Conservation (phyloP, 1,140 invertebrate species). For the Drosophila suzukii region DNA sequence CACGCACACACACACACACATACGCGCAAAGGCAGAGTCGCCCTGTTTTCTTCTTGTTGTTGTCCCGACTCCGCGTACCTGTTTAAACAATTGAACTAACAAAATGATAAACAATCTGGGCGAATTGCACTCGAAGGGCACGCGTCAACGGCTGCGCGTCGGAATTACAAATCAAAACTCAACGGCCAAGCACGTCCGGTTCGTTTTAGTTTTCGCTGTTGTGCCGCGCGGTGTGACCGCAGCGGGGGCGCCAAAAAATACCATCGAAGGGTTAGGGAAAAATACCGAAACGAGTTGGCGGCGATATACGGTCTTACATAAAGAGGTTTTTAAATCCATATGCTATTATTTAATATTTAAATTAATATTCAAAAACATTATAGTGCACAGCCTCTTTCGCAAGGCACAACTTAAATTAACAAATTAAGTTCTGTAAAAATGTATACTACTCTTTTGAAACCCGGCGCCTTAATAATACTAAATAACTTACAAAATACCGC, state of each 20-base stretch:
- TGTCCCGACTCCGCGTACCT: background rate
- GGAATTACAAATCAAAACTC: constrained; percentile 57
- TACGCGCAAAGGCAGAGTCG: constrained; percentile 30
- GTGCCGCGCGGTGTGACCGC: constrained; percentile 31
- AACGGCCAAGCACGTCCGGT: constrained; percentile 71
- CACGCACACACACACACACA: constrained; percentile 24
- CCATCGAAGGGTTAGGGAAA: background rate
- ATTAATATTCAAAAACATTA: too few species aligned
- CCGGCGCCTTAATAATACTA: too few species aligned
- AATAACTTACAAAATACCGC: background rate
- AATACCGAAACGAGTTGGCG: background rate
- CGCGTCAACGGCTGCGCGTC: constrained; percentile 60
- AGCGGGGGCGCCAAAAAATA: constrained; percentile 1
- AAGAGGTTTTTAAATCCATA: background rate
- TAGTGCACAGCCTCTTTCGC: too few species aligned
- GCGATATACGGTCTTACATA: background rate
- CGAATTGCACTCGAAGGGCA: constrained; percentile 27
- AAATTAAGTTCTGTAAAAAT: too few species aligned
- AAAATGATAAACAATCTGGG: constrained; percentile 41
- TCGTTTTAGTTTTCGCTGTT: constrained; percentile 32
- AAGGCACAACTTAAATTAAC: too few species aligned
- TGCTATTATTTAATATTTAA: too few species aligned
- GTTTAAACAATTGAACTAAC: constrained; percentile 6
- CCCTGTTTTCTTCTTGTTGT: constrained; percentile 14
- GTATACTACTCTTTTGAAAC: background rate